Evolutionary conservation across 2,797 vertebrate genomes (phyloP).

Genomic region (Takifugu rubripes): DNA sequence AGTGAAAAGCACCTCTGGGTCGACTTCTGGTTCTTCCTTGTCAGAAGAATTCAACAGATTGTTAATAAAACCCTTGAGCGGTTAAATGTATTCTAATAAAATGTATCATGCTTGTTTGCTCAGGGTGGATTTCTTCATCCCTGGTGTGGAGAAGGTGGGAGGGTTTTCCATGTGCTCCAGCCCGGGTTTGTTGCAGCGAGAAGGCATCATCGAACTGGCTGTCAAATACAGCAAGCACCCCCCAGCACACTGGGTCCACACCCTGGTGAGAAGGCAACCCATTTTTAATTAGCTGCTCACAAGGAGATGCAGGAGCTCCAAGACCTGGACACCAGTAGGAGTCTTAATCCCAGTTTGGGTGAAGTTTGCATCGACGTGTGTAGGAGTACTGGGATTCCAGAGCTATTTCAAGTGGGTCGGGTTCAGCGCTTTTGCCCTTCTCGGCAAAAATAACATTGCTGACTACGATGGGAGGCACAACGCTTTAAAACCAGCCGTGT

Average conservation of each 20-base stretch:
- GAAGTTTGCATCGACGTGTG: not conserved
- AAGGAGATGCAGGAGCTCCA: too few relatives aligned
- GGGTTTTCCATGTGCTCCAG: constrained; percentile 96
- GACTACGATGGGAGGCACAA: not conserved
- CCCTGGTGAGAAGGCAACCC: constrained; percentile 70
- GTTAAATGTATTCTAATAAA: too few relatives aligned
- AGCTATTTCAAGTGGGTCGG: not conserved
- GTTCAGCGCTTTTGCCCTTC: not conserved
- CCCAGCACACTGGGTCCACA: constrained; percentile 92
- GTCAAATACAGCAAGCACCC: constrained; percentile 86
- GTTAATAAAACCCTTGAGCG: too few relatives aligned
- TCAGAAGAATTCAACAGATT: too few relatives aligned
- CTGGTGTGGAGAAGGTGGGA: constrained; percentile 85
- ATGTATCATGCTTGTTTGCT: not conserved
- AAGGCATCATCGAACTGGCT: constrained; percentile 87
- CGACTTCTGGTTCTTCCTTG: too few relatives aligned
- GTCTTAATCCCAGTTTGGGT: too few relatives aligned
- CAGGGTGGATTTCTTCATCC: constrained; percentile 95
- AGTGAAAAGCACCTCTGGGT: too few relatives aligned
- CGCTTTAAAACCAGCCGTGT: constrained; percentile 2
- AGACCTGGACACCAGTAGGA: too few relatives aligned
- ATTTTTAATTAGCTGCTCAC: too few relatives aligned
- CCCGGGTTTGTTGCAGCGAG: constrained; percentile 81
- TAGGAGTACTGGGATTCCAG: not conserved
- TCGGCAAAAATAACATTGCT: not conserved